Conservation (phyloP, 2,888 invertebrate species). For the Megastigmus dorsalis region DNA sequence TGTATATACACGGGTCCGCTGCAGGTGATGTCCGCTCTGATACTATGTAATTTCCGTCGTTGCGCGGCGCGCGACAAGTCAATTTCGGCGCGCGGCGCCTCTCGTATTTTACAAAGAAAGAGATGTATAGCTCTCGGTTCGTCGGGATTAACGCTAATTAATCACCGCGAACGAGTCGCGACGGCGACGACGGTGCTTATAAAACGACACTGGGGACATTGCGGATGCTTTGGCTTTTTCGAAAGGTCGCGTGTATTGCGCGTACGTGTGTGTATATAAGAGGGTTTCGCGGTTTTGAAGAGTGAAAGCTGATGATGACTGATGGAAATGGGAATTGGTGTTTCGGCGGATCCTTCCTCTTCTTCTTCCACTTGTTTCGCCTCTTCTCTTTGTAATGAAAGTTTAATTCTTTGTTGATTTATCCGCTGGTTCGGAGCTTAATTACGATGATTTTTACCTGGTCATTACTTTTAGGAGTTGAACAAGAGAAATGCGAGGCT, state of each 20-base stretch:
- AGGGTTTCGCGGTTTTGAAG: conserved; percentile 28
- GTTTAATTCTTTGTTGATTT: conserved; percentile 47
- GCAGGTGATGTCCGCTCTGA: too few species aligned
- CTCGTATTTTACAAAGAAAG: too few species aligned
- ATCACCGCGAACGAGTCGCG: conserved; percentile 12
- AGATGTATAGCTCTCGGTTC: conserved; percentile 1
- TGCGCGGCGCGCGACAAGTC: too few species aligned
- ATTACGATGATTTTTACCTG: conserved; percentile 39
- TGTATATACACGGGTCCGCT: too few species aligned
- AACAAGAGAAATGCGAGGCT: too few species aligned
- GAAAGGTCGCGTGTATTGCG: neutral
- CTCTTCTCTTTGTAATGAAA: conserved; percentile 30
- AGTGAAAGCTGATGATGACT: conserved; percentile 45
- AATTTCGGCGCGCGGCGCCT: too few species aligned
- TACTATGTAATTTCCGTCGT: too few species aligned
- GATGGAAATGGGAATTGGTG: conserved; percentile 30
- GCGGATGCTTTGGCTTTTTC: neutral
- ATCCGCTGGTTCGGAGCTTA: conserved; percentile 35
- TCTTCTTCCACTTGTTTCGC: neutral
- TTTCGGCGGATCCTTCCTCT: conserved; percentile 6
- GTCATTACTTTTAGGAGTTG: conserved; percentile 27
- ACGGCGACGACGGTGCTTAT: neutral
- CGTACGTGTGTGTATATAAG: too few species aligned
- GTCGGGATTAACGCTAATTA: conserved; percentile 35
- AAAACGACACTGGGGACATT: too few species aligned